Base-by-base conservation (phyloP, 2,113 vertebrate genomes). In the Muntiacus reevesi region DNA sequence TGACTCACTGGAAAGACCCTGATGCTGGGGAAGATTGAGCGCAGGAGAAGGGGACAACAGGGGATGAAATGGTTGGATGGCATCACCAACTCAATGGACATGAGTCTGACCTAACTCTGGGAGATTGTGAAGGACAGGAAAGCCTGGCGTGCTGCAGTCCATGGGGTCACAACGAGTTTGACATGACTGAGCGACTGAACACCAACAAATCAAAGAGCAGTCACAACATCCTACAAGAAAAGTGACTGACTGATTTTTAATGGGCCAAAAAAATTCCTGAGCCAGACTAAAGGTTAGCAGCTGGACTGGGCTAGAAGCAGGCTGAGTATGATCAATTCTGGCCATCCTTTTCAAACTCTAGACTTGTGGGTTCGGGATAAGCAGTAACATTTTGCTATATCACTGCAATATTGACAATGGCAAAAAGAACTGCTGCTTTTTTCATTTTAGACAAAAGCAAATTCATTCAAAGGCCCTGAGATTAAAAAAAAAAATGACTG, bases 321-420 rank as follows among this genome's bases (percentile, higher is more conserved):
- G 79, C 71, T 40, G 36, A 62, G 15, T 71, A 54, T 57, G 33
- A 64, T 40, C 13, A 45, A 1, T n/a, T n/a, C 52, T 79, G 71
- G 87, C 79, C 43, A 82, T 9, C 10, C 54, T 43, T 36, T 82
- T 36, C 67, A 25, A 36, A 60, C 8, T 11, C 54, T 6, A 74
- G 79, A 62, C 79, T 83, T 76, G 57, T 85, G 89, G 50, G n/a
- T 17, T 92, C n/a, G 57, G 23, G 76, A 81, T 10, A 71, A 45
- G 13, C 59, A 40, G 60, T 13, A 79, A 14, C 62, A 64, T 83
- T 97, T 92, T 95, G 97, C 96, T 97, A 96, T 95, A 62, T 96
- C 97, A 97, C 19, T 79, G 89, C 28, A 87, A 59, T 89, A 15
- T 6, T 47, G 64, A 94, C 28, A 78, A 33, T 78, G 59, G 81